Evolutionary conservation across 2,113 vertebrate genomes (phyloP), one percentile per base, ranked within the genome.

Genomic region (Anarrhichthys ocellatus): DNA sequence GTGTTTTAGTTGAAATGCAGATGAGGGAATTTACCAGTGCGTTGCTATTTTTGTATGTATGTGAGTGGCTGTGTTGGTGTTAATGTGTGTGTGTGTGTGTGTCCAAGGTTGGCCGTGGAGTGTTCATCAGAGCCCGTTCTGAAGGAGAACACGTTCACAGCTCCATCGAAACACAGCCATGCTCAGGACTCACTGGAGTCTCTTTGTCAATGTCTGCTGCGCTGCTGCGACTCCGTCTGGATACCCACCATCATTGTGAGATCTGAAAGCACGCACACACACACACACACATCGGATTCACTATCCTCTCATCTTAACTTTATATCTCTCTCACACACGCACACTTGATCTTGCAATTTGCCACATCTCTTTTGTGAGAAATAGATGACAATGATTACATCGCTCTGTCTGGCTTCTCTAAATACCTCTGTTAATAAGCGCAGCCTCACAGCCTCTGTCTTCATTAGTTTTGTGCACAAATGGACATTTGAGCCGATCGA

Each of bases 181-280:
- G 94, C 88, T 29, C 94, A 92, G 85, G 95, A 96, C 87, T 96
- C 96, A 0, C 82, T 98, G 86, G 94, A 95, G 79, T 95, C 93
- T 74, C 96, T 99, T 88, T 97, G 97, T 80, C 93, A 94, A 54
- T 97, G 96, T 92, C 92, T 99, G 70, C 88, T 99, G 82, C 95
- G 73, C 83, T 94, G 94, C 89, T 99, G 97, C 81, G 98, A 99
- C 89, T 94, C 91, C 34, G 82, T 95, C 84, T 98, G 96, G 92
- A 97, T 99, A 84, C 98, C 97, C 22, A 93, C 96, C 62, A 92
- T 97, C 80, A 95, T 96, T 88, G 98, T 99, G 92, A 93, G 96
- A 67, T 18, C 46, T 42, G 27, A 61, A 61, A 76, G 54, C 79
- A 32, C 17, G 63, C 56, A 67, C 62, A 83, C 59, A 70, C 68